These are phyloP conservation scores for Cephalotes varians DNA, from an alignment of 2,888 invertebrate species.

Conservation along the genomic window DNA sequence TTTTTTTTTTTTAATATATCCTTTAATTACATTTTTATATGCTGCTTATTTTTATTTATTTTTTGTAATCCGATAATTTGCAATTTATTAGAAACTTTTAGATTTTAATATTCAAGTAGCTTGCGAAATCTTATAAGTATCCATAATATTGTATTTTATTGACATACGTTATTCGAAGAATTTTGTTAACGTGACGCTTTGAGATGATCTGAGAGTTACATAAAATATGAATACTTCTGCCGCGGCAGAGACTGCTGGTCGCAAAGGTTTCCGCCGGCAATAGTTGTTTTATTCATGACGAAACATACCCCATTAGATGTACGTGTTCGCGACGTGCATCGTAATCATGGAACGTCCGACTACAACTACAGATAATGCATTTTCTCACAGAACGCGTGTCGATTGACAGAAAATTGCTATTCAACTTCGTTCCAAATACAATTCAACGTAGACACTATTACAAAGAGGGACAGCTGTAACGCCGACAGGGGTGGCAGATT, in stretches of 20 bases:
- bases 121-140: neutral
- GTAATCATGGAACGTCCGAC: neutral
- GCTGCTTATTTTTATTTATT: neutral
- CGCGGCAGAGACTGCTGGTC: neutral
- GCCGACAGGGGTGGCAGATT: conserved; percentile 20
- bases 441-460: neutral
- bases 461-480: conserved; percentile 4
- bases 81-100: neutral
- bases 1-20: neutral
- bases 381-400: conserved; percentile 34
- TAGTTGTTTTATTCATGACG: conserved; percentile 50
- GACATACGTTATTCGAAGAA: neutral
- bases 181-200: conserved; percentile 3
- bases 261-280: conserved; percentile 20
- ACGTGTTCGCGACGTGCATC: neutral
- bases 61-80: too few species aligned
- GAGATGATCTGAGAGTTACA: neutral
- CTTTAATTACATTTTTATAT: neutral
- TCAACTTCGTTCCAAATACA: conserved; percentile 40
- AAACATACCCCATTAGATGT: conserved; percentile 26
- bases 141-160: neutral
- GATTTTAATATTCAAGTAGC: neutral
- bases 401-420: conserved; percentile 53
- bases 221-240: conserved; percentile 19
- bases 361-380: conserved; percentile 34